A percentile compares a stretch with the other conserved stretches of the same genome.
Conservation (phyloP, 2,888 invertebrate species). For the Thelaira solivaga region DNA sequence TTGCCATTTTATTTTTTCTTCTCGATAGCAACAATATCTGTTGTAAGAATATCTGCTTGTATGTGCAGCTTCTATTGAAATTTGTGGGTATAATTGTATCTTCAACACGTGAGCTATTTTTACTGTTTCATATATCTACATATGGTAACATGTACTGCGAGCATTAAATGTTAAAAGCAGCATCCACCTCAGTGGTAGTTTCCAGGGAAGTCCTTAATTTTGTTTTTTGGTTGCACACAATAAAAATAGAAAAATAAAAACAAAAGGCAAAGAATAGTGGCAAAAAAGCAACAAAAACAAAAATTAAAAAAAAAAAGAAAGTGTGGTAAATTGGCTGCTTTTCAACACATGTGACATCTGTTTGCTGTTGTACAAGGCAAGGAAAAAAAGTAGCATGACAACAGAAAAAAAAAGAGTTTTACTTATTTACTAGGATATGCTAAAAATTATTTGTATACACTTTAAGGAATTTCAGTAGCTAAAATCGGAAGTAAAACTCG, state of each 20-base stretch:
- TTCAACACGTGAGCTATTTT: constrained; percentile 34
- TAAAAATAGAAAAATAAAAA: not conserved
- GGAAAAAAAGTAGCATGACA: not conserved
- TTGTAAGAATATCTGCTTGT: not conserved
- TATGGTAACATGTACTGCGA: constrained; percentile 31
- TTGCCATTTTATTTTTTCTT: constrained; percentile 67
- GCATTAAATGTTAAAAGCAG: constrained; percentile 5
- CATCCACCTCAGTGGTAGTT: constrained; percentile 14
- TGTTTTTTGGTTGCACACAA: constrained; percentile 4
- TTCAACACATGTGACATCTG: constrained; percentile 74
- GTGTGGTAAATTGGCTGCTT: constrained; percentile 73
- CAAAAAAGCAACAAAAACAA: no score
- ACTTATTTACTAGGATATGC: constrained; percentile 26
- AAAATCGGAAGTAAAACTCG: no score
- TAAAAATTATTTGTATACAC: constrained; percentile 15
- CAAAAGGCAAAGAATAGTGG: constrained; percentile 6
- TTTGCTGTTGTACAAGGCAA: constrained; percentile 60
- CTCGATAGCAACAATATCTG: constrained; percentile 5
- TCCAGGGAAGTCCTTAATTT: constrained; percentile 28
- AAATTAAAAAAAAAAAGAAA: constrained; percentile 50
- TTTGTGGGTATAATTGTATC: constrained; percentile 30
- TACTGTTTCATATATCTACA: constrained; percentile 52
- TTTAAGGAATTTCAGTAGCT: not conserved
- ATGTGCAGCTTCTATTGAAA: not conserved
- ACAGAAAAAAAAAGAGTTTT: constrained; percentile 3